Evolutionary conservation across 2,113 vertebrate species (phyloP).

Genomic region (Isurus oxyrinchus): DNA sequence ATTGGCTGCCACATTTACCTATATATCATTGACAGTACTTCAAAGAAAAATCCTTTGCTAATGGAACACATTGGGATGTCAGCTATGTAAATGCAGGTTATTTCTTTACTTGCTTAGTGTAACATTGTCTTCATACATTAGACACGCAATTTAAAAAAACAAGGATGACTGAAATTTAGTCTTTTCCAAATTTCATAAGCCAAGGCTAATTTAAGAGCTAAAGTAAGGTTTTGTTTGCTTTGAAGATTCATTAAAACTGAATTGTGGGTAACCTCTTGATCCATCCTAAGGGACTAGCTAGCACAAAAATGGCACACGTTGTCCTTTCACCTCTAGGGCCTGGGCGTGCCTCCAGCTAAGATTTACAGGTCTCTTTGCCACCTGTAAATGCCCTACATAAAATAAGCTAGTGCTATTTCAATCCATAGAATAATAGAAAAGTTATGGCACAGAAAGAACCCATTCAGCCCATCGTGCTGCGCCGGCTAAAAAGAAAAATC

Average conservation of each 20-base stretch:
- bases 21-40: no score
- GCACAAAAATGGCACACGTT: neutral
- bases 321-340: neutral
- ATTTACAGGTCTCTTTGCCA: neutral
- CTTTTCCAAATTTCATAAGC: neutral
- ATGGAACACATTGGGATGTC: no score
- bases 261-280: neutral
- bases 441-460: no score
- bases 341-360: neutral
- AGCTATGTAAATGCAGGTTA: neutral
- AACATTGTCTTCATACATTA: neutral
- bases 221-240: neutral
- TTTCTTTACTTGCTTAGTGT: neutral
- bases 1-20: neutral
- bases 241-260: neutral
- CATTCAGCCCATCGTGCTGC: no score
- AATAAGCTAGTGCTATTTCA: neutral
- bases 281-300: neutral
- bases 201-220: neutral
- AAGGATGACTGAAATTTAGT: neutral
- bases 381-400: neutral
- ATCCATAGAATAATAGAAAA: neutral
- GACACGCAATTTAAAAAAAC: neutral
- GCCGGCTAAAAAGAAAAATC: no score
- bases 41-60: no score